A percentile compares a stretch with the other conserved stretches of the same genome.
These are phyloP conservation scores for Leptestheria dahalacensis DNA, from an alignment of 1,140 invertebrate species.

Conservation along the genomic window DNA sequence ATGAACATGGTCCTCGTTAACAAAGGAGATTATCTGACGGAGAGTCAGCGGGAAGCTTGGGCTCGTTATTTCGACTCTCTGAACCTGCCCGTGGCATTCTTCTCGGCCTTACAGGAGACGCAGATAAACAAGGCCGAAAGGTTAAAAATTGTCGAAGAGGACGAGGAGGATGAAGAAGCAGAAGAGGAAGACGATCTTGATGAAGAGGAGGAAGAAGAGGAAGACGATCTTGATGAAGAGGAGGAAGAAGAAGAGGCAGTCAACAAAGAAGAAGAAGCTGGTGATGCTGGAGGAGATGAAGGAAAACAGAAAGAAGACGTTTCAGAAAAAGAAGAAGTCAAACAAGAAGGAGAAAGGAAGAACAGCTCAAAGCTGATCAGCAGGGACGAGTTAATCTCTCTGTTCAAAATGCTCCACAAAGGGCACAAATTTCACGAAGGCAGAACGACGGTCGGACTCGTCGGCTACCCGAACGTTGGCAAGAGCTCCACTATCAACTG, in stretches of 20 bases:
- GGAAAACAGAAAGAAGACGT: conserved; percentile 19
- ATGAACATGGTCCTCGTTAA: conserved; percentile 78
- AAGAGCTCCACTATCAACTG: conserved; percentile 98
- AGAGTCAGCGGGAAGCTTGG: conserved; percentile 68
- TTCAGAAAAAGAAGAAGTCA: conserved; percentile 2
- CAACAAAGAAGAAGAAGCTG: conserved; percentile 21
- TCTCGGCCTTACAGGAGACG: conserved; percentile 49
- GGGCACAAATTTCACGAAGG: conserved; percentile 36
- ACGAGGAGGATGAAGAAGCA: conserved; percentile 25
- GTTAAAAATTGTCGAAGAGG: conserved; percentile 33
- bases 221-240: conserved; percentile 17
- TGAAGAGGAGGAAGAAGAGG: conserved; percentile 18
- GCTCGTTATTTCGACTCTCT: conserved; percentile 63
- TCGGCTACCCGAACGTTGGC: conserved; percentile 98
- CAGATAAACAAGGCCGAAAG: conserved; percentile 21
- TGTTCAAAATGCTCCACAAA: conserved; percentile 49
- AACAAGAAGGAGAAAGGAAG: background rate
- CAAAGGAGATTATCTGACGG: conserved; percentile 87
- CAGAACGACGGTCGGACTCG: conserved; percentile 69
- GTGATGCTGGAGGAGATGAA: conserved; percentile 21
- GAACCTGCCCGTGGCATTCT: conserved; percentile 58
- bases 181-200: conserved; percentile 25
- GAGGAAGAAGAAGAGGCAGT: conserved; percentile 20
- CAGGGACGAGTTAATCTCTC: conserved; percentile 34
- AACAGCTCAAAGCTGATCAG: conserved; percentile 29